Conservation (phyloP, 2,113 vertebrate genomes). For the Narcine bancroftii region DNA sequence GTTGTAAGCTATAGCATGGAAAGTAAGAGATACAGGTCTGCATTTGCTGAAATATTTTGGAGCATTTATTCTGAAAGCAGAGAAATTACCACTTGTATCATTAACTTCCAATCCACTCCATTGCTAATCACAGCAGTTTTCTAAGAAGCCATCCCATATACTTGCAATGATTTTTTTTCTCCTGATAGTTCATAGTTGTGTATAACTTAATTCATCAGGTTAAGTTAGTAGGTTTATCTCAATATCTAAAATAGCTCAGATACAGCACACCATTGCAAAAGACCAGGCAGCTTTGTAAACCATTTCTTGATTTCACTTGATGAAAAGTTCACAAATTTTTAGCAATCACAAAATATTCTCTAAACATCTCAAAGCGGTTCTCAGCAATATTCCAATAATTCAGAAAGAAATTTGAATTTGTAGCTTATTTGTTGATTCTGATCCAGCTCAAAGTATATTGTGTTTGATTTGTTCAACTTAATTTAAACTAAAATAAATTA, state of each 20-base stretch:
- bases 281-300: neutral
- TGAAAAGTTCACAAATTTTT: too few species aligned
- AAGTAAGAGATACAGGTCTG: neutral
- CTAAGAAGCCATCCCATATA: neutral
- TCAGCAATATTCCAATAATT: neutral
- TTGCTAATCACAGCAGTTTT: neutral
- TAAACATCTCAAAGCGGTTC: neutral
- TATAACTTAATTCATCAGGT: neutral
- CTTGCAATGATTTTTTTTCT: neutral
- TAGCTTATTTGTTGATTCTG: neutral
- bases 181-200: neutral
- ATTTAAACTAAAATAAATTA: neutral
- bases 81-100: neutral
- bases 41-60: neutral
- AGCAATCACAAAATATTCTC: neutral
- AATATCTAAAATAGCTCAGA: neutral
- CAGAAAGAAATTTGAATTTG: neutral
- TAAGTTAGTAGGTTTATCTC: too few species aligned
- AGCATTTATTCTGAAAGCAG: neutral
- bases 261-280: neutral
- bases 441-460: neutral
- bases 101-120: neutral
- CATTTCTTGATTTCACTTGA: neutral
- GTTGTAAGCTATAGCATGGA: neutral
- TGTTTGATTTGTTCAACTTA: neutral